Evolutionary conservation across 2,797 vertebrate species (phyloP), one percentile per base, ranked within the genome.

Genomic region (Neosilurus mollespiculum): DNA sequence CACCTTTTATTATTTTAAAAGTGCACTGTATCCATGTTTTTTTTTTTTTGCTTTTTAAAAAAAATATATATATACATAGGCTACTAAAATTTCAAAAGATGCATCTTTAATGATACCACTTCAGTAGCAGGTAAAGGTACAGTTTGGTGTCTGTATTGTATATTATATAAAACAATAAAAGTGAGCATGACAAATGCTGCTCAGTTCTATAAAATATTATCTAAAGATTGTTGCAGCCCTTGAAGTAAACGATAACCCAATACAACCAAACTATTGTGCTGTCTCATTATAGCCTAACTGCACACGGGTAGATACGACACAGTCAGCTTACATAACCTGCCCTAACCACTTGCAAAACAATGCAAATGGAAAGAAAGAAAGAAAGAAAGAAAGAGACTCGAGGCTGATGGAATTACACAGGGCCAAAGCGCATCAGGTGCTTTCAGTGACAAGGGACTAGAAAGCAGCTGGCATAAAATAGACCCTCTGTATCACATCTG

Each of bases 391-490:
- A 20, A 59, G 20, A 59, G 58, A 59, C 72, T n/a, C 18, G 30
- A 37, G 73, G 22, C 69, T 43, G 37, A 86, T 34, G 53, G 43
- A 79, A 79, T 78, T 53, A 69, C 62, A 22, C 59, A 34, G 37
- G 89, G 84, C 14, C 88, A 92, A 93, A 93, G 90, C 90, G 85
- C 93, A 90, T 49, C 73, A 84, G n/a, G 66, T 76, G 80, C 65
- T 81, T 79, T 84, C 64, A 83, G 86, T 82, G 82, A 90, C 56
- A 65, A 71, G 79, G 71, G 77, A 64, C 67, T 3, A 64, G 71
- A 85, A 78, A 83, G 84, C 78, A 20, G 83, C 86, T 80, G 78
- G 14, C 5, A 76, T 53, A 81, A 81, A 61, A 84, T 26, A 76
- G 81, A 83, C 64, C 64, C n/a, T 81, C n/a, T 56, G 78, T 43